Base-by-base conservation (phyloP, 2,113 vertebrate species). In the Phalacrocorax aristotelis region DNA sequence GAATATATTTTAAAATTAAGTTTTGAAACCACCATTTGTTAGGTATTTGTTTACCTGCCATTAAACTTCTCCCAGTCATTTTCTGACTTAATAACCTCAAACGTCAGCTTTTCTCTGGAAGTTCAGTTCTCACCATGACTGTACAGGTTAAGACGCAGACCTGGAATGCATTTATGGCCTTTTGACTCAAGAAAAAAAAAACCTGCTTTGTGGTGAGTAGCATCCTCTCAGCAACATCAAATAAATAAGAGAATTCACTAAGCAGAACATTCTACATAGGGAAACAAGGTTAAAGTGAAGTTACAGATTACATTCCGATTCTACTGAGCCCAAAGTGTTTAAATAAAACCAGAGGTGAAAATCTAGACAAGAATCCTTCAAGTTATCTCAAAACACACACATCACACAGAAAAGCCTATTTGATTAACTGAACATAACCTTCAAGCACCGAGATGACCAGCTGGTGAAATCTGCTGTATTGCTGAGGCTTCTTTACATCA, bases 11-110 rank as follows among this genome's bases (percentile, higher is more conserved):
- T 88, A 21, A 44, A 82, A 89, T 74, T 64, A 71, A 62, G 72
- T 86, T 87, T 94, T 87, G 46, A 89, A 88, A 69, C 51, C 91
- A 84, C 55, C 60, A 79, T 91, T 95, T 83, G 90, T 87, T 87
- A 87, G 44, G 9, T 54, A 58, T 94, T 95, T 94, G 75, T 84
- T 95, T 90, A 91, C 34, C 57, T 2, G 0, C 55, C 82, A 79
- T 75, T 82, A 83, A 92, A 92, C 54, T 66, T 62, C 44, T 48
- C 34, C 62, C 40, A 32, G 12, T 79, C 2, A 0, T 87, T 70
- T 86, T 64, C 75, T 49, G 78, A 54, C 42, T 93, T 89, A 77
- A 82, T 87, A 94, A 87, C 36, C 61, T 65, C 49, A 82, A 91
- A 89, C 46, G 58, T 74, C 83, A 82, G 72, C 68, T 77, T 58